Percentiles rank a stretch among this genome's conserved stretches.
Evolutionary conservation across 2,888 invertebrate genomes (phyloP).

Genomic region (Anarsia innoxiella): DNA sequence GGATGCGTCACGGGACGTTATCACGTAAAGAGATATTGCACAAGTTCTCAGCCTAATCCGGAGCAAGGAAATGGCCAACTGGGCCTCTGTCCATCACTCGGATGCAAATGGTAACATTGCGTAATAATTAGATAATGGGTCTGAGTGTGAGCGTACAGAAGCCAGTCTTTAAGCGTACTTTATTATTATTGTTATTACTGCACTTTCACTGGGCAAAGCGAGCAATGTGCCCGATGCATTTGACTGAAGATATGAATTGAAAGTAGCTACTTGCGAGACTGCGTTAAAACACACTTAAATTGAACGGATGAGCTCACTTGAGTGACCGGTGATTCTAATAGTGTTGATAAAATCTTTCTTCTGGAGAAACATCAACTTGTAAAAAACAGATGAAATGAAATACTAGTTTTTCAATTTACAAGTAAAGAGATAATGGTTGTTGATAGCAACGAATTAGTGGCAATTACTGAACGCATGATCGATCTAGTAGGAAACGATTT

Average conservation of each 20-base stretch:
- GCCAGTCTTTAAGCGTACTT: constrained; percentile 27
- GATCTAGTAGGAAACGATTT: constrained; percentile 70
- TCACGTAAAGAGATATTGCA: constrained; percentile 42
- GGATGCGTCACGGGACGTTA: constrained; percentile 37
- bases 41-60: constrained; percentile 32
- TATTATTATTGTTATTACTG: constrained; percentile 32
- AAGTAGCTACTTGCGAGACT: too few relatives aligned
- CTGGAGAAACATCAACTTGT: too few relatives aligned
- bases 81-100: constrained; percentile 37
- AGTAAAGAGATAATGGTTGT: constrained; percentile 6
- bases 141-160: constrained; percentile 28
- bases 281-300: not conserved
- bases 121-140: constrained; percentile 53
- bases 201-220: constrained; percentile 44
- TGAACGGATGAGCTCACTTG: not conserved
- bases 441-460: constrained; percentile 33
- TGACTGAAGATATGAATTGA: constrained; percentile 20
- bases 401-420: too few relatives aligned
- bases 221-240: not conserved
- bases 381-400: too few relatives aligned
- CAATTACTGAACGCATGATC: constrained; percentile 64
- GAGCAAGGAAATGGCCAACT: constrained; percentile 40
- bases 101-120: constrained; percentile 43
- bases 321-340: not conserved
- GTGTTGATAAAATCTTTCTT: too few relatives aligned